Percentiles rank a stretch among this genome's conserved stretches.
phyloP scores from a whole-genome alignment of 2,888 invertebrate genomes.

The Erebia epiphron region DNA sequence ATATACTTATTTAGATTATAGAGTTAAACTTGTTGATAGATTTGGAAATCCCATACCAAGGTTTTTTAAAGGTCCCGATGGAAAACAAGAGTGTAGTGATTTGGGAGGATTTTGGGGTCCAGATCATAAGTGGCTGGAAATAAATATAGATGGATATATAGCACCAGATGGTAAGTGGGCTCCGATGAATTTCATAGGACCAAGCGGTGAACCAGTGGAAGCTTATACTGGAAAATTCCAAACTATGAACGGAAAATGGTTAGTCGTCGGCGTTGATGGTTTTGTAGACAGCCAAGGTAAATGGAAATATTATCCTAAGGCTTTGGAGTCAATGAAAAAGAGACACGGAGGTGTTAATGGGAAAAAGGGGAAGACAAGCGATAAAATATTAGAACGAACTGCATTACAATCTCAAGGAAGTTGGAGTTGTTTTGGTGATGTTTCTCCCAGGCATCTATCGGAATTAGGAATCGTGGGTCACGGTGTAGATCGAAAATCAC shows the following conservation, averaged over 20 bases:
- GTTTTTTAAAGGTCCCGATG: conserved; percentile 71
- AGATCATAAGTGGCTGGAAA: conserved; percentile 68
- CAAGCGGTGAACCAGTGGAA: conserved; percentile 65
- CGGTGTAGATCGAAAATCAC: conserved; percentile 65
- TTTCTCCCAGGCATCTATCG: conserved; percentile 58
- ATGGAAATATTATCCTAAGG: conserved; percentile 62
- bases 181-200: conserved; percentile 64
- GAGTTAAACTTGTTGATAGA: conserved; percentile 65
- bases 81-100: conserved; percentile 73
- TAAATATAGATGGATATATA: conserved; percentile 69
- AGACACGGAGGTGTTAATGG: conserved; percentile 27
- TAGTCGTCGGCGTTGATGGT: conserved; percentile 70
- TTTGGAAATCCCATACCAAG: conserved; percentile 69
- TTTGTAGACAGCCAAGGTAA: conserved; percentile 61
- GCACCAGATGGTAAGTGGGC: conserved; percentile 72
- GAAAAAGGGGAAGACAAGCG: conserved; percentile 38
- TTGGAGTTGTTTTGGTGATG: conserved; percentile 74
- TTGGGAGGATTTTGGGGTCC: conserved; percentile 75
- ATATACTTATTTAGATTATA: conserved; percentile 70
- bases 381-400: conserved; percentile 44
- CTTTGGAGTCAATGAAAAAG: conserved; percentile 21
- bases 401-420: conserved; percentile 53
- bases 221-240: conserved; percentile 68
- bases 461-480: conserved; percentile 73
- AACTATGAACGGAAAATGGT: conserved; percentile 57